These are phyloP conservation scores for Drosophila anomalata DNA, from an alignment of 2,888 invertebrate species.

Conservation along the genomic window DNA sequence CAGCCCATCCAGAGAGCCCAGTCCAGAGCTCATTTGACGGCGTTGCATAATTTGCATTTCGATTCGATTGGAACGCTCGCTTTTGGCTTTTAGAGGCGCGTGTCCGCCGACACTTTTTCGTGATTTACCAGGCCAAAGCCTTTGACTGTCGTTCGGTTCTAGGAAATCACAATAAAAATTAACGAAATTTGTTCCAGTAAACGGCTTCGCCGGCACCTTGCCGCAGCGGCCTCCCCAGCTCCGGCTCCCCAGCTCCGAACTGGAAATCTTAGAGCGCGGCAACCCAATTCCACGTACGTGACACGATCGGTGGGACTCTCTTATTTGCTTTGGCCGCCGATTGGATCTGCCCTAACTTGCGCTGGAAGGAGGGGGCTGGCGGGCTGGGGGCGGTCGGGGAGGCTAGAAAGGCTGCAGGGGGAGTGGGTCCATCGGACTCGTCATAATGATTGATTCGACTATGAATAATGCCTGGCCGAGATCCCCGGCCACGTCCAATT, in stretches of 20 bases:
- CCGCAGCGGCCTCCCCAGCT: slow-evolving; percentile 1
- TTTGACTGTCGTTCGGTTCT: slow-evolving; percentile 63
- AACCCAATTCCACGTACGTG: slow-evolving; percentile 73
- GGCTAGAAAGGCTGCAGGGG: not conserved
- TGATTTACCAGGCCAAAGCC: slow-evolving; percentile 65
- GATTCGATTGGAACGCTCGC: slow-evolving; percentile 81
- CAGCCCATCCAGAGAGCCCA: not conserved
- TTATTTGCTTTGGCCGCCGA: slow-evolving; percentile 45
- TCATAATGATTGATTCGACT: slow-evolving; percentile 73
- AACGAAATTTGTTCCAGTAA: slow-evolving; percentile 78
- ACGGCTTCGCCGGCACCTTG: slow-evolving; percentile 41
- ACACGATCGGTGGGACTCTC: slow-evolving; percentile 64
- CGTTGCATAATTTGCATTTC: slow-evolving; percentile 82
- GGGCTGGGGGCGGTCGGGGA: no score
- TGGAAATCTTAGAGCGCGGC: slow-evolving; percentile 35
- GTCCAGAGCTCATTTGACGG: slow-evolving; percentile 24
- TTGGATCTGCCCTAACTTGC: slow-evolving; percentile 38
- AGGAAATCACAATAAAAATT: slow-evolving; percentile 80
- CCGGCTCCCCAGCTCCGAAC: slow-evolving; percentile 6
- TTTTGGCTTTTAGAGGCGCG: slow-evolving; percentile 77
- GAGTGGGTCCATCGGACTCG: slow-evolving; percentile 7
- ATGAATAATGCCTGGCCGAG: slow-evolving; percentile 62
- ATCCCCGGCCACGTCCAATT: slow-evolving; percentile 67
- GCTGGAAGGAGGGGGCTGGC: no score
- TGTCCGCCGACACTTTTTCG: slow-evolving; percentile 83